Evolutionary conservation across 2,888 invertebrate species (phyloP).

Genomic region (Zaprionus obscuricornis): DNA sequence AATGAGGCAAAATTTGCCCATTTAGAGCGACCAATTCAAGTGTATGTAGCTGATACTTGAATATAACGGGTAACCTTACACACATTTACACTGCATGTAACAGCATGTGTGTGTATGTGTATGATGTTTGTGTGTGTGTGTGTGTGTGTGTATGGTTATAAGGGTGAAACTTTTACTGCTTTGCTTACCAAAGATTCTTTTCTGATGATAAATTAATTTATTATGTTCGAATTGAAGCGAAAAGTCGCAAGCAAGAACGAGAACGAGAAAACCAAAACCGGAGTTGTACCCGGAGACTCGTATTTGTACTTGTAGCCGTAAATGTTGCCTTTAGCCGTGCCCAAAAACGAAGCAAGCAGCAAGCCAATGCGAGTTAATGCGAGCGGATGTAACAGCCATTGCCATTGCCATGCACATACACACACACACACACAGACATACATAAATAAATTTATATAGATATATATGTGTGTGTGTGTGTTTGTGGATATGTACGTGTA

Average conservation of each 20-base stretch:
- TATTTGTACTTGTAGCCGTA: background rate
- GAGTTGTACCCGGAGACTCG: conserved; percentile 15
- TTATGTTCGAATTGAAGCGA: conserved; percentile 81
- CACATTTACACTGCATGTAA: conserved; percentile 7
- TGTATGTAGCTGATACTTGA: conserved; percentile 46
- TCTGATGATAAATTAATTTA: conserved; percentile 82
- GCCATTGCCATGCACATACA: conserved; percentile 24
- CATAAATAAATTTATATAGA: background rate
- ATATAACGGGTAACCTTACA: conserved; percentile 34
- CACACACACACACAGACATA: background rate
- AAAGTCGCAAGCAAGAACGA: conserved; percentile 37
- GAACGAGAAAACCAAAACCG: conserved; percentile 30
- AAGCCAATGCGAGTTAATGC: conserved; percentile 57
- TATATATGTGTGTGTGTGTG: conserved; percentile 7
- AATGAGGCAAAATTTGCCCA: conserved; percentile 34
- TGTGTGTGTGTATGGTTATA: conserved; percentile 39
- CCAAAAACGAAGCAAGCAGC: conserved; percentile 10
- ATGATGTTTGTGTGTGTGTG: conserved; percentile 15
- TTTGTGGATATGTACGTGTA: conserved; percentile 33
- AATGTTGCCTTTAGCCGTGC: no score
- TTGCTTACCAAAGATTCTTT: conserved; percentile 74
- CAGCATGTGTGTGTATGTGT: conserved; percentile 21
- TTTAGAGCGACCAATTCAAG: conserved; percentile 58
- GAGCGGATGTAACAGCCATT: conserved; percentile 55
- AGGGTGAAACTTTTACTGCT: conserved; percentile 76